Evolutionary conservation across 2,797 vertebrate genomes (phyloP), one percentile per base, ranked within the genome.

Genomic region (Monodelphis domestica): DNA sequence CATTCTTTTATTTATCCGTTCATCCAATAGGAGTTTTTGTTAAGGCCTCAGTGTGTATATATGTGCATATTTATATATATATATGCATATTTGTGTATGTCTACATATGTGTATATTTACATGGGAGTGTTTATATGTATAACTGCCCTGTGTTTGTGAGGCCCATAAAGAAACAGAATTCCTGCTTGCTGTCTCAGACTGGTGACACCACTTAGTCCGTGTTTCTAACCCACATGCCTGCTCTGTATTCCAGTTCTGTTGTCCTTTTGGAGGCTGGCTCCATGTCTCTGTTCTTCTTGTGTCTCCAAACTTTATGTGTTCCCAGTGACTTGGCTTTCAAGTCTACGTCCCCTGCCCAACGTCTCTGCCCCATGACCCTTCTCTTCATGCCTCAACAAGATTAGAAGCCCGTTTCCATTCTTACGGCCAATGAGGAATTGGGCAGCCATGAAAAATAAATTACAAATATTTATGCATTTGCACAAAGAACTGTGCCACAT

Each of bases 41-140:
- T 7, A 12, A 33, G 57, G 28, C 29, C 2, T 70, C 5, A 38
- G 6, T 70, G n/a, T 5, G 3, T 33, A 4, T 33, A 12, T 33
- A 15, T 38, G 14, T 70, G 15, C 7, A 17, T n/a, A 12, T 33
- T 12, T 33, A 11, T 53, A 5, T 11, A 53, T 11, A 53, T 53
- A 5, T 14, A 0, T 12, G 4, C 5, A 59, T 3, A 33, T 33
- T 12, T 2, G 21, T 21, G 3, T 1, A 63, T 1, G n/a, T 15
- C n/a, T 17, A 63, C 6, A 17, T 5, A n/a, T 33, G 2, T 0
- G 33, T 11, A n/a, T n/a, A n/a, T n/a, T n/a, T n/a, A n/a, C n/a
- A n/a, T n/a, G n/a, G n/a, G n/a, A n/a, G n/a, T n/a, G n/a, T n/a
- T n/a, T n/a, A n/a, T n/a, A n/a, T n/a, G n/a, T n/a, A n/a, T n/a